Conservation (phyloP, 2,888 invertebrate species). For the Pharmacophagus antenor region DNA sequence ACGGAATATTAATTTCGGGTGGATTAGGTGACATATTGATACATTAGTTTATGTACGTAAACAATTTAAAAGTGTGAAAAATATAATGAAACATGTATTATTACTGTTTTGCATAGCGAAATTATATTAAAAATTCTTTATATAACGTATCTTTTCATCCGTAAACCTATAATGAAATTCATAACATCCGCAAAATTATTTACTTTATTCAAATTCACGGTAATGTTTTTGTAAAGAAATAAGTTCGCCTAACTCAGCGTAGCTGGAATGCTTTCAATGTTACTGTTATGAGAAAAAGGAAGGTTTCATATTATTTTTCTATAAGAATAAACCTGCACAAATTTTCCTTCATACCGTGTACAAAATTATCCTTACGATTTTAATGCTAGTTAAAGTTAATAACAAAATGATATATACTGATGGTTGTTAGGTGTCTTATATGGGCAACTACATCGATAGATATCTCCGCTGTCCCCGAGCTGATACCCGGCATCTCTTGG, state of each 20-base stretch:
- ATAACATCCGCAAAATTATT: constrained; percentile 15
- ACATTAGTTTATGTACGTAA: background rate
- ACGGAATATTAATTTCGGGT: background rate
- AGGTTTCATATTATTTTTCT: background rate
- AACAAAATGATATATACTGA: too few relatives aligned
- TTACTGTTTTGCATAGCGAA: background rate
- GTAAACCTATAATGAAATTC: constrained; percentile 9
- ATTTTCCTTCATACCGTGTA: background rate
- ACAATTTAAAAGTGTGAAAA: background rate
- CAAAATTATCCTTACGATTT: background rate
- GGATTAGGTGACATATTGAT: background rate
- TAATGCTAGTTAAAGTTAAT: too few relatives aligned
- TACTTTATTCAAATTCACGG: constrained; percentile 11
- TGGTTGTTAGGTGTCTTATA: too few relatives aligned
- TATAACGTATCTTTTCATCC: background rate
- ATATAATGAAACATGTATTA: background rate
- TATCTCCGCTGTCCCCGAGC: too few relatives aligned
- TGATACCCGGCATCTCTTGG: too few relatives aligned
- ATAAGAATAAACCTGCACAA: background rate
- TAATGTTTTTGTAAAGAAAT: constrained; percentile 11
- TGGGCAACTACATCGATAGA: too few relatives aligned
- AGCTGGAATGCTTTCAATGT: constrained; percentile 3
- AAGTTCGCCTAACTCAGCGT: constrained; percentile 2
- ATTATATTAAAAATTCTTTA: constrained; percentile 1
- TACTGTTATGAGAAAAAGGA: background rate